Percentiles rank a stretch among this genome's conserved stretches.
phyloP scores from a whole-genome alignment of 2,888 invertebrate genomes.

The Andrena praecox region DNA sequence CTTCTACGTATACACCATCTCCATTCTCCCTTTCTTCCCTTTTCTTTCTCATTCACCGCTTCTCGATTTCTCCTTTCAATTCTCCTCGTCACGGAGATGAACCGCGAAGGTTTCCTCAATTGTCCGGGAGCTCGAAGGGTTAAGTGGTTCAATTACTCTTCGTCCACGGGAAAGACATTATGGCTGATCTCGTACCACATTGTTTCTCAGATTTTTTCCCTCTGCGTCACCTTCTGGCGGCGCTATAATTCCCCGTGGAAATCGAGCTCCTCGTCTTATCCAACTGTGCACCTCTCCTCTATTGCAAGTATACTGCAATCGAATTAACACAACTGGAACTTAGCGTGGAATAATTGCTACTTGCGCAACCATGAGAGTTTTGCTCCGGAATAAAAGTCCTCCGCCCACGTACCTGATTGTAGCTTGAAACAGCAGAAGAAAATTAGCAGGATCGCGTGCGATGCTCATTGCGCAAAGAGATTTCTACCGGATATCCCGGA shows the following conservation, averaged over 20 bases:
- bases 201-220: neutral
- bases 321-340: too few species aligned
- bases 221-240: neutral
- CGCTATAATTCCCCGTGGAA: neutral
- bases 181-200: neutral
- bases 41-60: slow-evolving; percentile 5
- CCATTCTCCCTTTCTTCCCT: slow-evolving; percentile 9
- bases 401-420: too few species aligned
- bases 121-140: slow-evolving; percentile 9
- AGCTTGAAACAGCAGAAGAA: neutral
- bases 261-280: neutral
- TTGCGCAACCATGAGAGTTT: neutral
- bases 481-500: neutral
- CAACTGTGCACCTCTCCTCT: too few species aligned
- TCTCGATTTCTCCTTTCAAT: slow-evolving; percentile 20
- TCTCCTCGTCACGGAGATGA: slow-evolving; percentile 16
- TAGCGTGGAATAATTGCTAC: too few species aligned
- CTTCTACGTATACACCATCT: slow-evolving; percentile 23
- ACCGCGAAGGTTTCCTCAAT: slow-evolving; percentile 2
- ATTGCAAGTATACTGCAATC: too few species aligned
- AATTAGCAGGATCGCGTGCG: neutral
- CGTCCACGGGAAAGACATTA: slow-evolving; percentile 1
- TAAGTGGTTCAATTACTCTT: slow-evolving; percentile 21
- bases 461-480: neutral
- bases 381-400: neutral